phyloP scores from a whole-genome alignment of 1,140 invertebrate species.

The Drosophila persimilis region DNA sequence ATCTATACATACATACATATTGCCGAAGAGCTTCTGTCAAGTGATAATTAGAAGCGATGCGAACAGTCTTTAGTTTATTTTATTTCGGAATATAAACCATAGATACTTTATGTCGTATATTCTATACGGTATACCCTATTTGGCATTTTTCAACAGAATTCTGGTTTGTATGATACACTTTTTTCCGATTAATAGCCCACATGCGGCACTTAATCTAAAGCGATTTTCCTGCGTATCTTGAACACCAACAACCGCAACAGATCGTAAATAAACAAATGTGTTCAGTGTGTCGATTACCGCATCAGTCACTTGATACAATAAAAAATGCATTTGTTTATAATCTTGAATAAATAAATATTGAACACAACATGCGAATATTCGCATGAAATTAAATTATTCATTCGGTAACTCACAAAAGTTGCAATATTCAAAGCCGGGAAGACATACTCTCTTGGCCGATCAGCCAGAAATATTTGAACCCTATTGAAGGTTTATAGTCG shows the following conservation, averaged over 20 bases:
- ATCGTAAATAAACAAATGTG: conserved; percentile 9
- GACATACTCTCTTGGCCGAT: too few species aligned
- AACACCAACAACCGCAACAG: background rate
- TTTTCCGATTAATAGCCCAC: background rate
- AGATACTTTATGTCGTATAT: too few species aligned
- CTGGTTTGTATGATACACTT: too few species aligned
- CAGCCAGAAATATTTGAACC: too few species aligned
- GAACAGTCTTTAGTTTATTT: too few species aligned
- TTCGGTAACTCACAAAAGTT: background rate
- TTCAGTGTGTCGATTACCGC: conserved; percentile 19
- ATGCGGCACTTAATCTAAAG: background rate
- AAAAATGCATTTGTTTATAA: background rate
- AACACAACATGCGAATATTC: background rate
- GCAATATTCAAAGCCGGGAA: background rate
- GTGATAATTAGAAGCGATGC: too few species aligned
- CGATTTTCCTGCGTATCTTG: conserved; percentile 10
- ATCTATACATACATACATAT: too few species aligned
- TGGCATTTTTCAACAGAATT: too few species aligned
- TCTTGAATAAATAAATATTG: background rate
- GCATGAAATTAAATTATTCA: conserved; percentile 10
- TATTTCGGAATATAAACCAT: too few species aligned
- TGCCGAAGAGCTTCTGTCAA: too few species aligned
- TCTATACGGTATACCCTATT: too few species aligned
- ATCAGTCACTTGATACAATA: conserved; percentile 10
- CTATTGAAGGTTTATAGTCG: too few species aligned